phyloP scores from a whole-genome alignment of 2,113 vertebrate genomes.

The Lycaon pictus region DNA sequence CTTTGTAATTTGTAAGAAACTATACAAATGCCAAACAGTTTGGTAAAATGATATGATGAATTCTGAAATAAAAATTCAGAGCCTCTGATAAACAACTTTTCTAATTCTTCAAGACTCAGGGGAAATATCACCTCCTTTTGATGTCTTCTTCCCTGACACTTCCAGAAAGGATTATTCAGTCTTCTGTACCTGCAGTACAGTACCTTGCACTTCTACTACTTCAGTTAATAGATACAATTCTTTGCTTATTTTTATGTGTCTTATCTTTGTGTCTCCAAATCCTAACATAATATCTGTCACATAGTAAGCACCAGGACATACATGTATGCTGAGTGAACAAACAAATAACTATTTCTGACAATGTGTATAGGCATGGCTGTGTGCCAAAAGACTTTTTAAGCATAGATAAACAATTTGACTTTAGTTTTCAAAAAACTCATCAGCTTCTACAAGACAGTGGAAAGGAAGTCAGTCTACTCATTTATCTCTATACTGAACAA shows the following conservation, averaged over 20 bases:
- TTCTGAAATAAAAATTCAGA: neutral
- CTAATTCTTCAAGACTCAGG: neutral
- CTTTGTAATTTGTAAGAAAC: neutral
- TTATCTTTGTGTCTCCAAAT: neutral
- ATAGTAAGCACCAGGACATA: neutral
- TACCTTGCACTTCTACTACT: neutral
- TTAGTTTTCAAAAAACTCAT: conserved; percentile 54
- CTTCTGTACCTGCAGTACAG: neutral
- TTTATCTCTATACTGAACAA: neutral
- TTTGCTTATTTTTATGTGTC: neutral
- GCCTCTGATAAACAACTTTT: neutral
- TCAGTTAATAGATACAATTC: neutral
- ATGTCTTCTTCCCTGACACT: neutral
- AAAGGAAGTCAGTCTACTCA: neutral
- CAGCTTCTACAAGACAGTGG: conserved; percentile 6
- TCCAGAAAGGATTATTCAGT: neutral
- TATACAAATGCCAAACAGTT: neutral
- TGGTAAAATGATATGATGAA: neutral
- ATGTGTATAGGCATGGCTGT: neutral
- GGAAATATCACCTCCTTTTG: neutral
- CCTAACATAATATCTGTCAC: neutral
- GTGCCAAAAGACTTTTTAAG: neutral
- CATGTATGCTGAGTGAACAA: neutral
- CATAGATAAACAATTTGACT: neutral
- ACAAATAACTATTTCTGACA: neutral